Conservation (phyloP, 1,140 invertebrate genomes). For the Drosophila ananassae region DNA sequence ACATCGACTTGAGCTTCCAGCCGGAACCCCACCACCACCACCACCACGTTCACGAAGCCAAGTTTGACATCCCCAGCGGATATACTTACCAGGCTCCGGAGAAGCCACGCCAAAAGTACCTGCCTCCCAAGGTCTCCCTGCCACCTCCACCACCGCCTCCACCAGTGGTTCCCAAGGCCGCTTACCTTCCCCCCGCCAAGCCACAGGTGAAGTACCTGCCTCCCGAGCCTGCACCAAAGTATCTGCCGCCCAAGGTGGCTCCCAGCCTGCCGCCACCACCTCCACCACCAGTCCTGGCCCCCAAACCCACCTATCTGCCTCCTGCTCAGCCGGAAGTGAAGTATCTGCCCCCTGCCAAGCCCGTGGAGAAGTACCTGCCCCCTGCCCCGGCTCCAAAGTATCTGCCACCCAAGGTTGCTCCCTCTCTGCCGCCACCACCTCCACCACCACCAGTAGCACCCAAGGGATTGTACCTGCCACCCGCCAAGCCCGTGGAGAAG, state of each 20-base stretch:
- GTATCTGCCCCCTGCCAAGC: conserved; percentile 49
- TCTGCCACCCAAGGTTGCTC: conserved; percentile 62
- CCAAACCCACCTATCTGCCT: conserved; percentile 44
- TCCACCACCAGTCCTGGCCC: conserved; percentile 36
- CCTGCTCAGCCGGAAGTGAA: conserved; percentile 27
- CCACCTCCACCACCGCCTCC: conserved; percentile 37
- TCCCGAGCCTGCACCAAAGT: conserved; percentile 28
- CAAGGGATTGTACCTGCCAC: conserved; percentile 38
- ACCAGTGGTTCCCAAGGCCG: conserved; percentile 16
- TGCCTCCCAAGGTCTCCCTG: conserved; percentile 47
- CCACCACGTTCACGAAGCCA: conserved; percentile 35
- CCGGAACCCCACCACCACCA: conserved; percentile 42
- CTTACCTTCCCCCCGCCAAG: conserved; percentile 48
- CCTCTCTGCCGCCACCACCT: conserved; percentile 60
- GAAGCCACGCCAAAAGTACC: conserved; percentile 51
- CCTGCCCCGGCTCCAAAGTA: conserved; percentile 28
- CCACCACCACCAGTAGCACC: conserved; percentile 48
- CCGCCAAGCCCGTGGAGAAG: conserved; percentile 34
- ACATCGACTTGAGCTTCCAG: conserved; percentile 54
- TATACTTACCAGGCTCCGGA: conserved; percentile 60
- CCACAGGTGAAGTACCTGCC: conserved; percentile 39
- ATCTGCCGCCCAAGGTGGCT: conserved; percentile 50
- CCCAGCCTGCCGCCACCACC: conserved; percentile 58
- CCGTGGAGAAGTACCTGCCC: conserved; percentile 47
- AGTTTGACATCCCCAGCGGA: conserved; percentile 37